Base-by-base conservation (phyloP, 2,888 invertebrate species). In the Trichogramma evanescens region DNA sequence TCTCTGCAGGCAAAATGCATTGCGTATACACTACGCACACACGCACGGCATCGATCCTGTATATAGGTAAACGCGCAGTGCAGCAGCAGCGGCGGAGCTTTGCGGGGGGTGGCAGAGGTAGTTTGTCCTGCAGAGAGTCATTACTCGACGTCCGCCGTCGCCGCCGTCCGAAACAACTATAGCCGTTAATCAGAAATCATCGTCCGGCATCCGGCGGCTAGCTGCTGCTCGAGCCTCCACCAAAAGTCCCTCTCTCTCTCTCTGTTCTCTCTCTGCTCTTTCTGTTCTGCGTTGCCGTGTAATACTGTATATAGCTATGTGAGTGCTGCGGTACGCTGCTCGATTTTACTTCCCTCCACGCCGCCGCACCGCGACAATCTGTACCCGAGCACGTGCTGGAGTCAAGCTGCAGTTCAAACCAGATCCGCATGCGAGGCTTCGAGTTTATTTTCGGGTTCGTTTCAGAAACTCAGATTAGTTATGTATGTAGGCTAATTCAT, bases 151-250 rank as follows among this genome's bases (percentile, higher is more conserved):
- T 76, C 75, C 72, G 71, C 69, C 71, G 61, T 72, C 70, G 71
- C 66, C 72, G 68, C 69, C 70, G 69, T 67, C 69, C 66, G 71
- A 76, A 76, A 77, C 75, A 76, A 76, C 75, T 76, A 72, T 13
- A 26, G 69, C 72, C 72, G 76, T 76, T 75, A 76, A 77, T 76
- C 76, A 76, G 75, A 76, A 77, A 76, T 77, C 77, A 76, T 77
- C 73, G 71, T 68, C 68, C 50, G 46, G 49, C 61, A 50, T 26
- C 49, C 49, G 49, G n/a, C 49, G 9, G 10, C 10, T 49, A 10
- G n/a, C 10, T 13, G 50, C 7, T 26, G 38, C 38, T 13, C 38
- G 26, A 6, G 26, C 44, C 10, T 41, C 43, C 4, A 44, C 44
- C 26, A 13, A 8, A 43, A 43, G 52, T 6, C 41, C 44, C 13